phyloP scores from a whole-genome alignment of 1,140 invertebrate species.

The Aporrectodea caliginosa region DNA sequence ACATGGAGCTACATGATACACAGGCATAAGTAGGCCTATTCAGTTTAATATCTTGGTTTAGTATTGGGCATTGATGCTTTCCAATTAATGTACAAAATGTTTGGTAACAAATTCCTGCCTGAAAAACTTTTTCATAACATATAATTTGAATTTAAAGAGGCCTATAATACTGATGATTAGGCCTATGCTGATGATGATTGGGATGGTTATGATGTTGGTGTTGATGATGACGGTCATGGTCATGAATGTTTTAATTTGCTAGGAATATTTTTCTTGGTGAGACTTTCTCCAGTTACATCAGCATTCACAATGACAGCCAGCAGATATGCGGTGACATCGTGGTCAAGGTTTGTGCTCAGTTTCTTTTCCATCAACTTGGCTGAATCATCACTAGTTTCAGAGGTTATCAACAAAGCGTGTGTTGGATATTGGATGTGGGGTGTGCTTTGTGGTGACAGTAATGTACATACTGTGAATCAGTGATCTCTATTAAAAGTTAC shows the following conservation, averaged over 20 bases:
- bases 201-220: slow-evolving; percentile 12
- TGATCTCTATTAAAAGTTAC: no score
- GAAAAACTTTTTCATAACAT: background rate
- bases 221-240: background rate
- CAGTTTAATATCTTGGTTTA: no score
- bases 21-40: no score
- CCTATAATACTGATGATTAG: slow-evolving; percentile 19
- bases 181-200: background rate
- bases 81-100: slow-evolving; percentile 21
- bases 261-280: slow-evolving; percentile 85
- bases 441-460: no score
- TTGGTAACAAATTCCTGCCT: slow-evolving; percentile 22
- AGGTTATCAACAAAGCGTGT: no score
- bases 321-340: slow-evolving; percentile 59
- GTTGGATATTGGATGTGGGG: no score
- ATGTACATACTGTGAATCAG: no score
- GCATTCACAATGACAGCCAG: slow-evolving; percentile 89
- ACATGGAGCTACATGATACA: no score
- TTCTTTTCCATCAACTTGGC: no score
- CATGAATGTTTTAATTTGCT: slow-evolving; percentile 36
- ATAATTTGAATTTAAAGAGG: background rate
- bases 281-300: slow-evolving; percentile 95
- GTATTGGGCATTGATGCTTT: no score
- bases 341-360: slow-evolving; percentile 44
- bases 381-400: no score